Base-by-base conservation (phyloP, 2,113 vertebrate species). In the Lucifuga dentata region DNA sequence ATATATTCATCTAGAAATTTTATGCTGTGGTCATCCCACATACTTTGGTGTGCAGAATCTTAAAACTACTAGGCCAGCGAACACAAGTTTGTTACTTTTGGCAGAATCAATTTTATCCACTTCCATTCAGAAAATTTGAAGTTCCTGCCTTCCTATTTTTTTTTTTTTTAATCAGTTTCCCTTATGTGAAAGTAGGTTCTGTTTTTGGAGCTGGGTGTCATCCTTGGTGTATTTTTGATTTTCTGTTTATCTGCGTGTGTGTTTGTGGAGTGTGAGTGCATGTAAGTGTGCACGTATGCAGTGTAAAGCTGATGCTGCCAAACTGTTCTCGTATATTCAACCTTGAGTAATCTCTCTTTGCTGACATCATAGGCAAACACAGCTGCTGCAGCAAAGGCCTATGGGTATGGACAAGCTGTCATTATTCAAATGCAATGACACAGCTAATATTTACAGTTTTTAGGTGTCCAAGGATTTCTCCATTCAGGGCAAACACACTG, bases 291-390 rank as follows among this genome's bases (percentile, higher is more conserved):
- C 51, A 17, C 11, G 7, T 29, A 8, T 13, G 16, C 2, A 32
- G 57, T 55, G 26, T 16, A 44, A 33, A 49, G 71, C 78, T 80
- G 67, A 75, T 24, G 1, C 68, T 71, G 73, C 62, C 66, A 43
- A 66, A 36, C 56, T 68, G 57, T 71, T 86, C 78, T 82, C 16
- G 5, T 68, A 52, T 64, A 73, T 74, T 76, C 64, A 74, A 84
- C 77, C 74, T 74, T n/a, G 33, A 80, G 73, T 89, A 85, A 78
- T 79, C 73, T 81, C 55, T 78, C 16, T 49, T 63, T 32, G 20
- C 40, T 58, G 35, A 73, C 55, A 17, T 60, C 50, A 55, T 24
- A 45, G 40, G 24, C 11, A 52, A 51, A 68, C 36, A 15, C 64
- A 77, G 67, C 53, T 75, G 69, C 55, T 32, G 24, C 26, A 5